Conservation (phyloP, 2,888 invertebrate species). For the Oligia strigilis region DNA sequence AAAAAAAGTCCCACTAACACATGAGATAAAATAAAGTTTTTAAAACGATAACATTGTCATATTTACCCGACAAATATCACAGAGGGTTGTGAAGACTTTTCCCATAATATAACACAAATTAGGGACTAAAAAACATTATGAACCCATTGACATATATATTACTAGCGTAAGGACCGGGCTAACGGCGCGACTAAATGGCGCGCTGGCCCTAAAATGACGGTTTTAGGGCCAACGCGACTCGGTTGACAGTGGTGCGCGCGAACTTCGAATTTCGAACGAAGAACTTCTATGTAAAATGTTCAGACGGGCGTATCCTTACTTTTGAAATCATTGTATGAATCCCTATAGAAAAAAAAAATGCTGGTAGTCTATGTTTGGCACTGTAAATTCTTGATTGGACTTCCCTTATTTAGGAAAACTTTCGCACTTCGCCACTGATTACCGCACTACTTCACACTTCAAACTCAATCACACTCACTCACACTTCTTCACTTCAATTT, state of each 20-base stretch:
- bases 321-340: no score
- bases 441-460: not conserved
- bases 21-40: not conserved
- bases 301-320: no score
- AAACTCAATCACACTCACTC: not conserved
- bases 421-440: not conserved
- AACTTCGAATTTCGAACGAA: no score
- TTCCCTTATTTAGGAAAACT: no score
- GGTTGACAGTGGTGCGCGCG: no score
- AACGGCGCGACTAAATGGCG: no score
- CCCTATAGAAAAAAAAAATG: not conserved
- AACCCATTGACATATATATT: no score
- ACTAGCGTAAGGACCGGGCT: no score
- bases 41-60: conserved; percentile 9
- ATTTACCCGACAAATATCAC: conserved; percentile 58
- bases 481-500: no score
- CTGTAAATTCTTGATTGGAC: not conserved
- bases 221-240: no score
- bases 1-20: not conserved
- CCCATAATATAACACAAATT: conserved; percentile 38
- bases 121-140: not conserved
- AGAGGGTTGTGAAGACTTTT: conserved; percentile 44
- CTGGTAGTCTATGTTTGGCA: not conserved
- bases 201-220: no score
- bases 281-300: no score